phyloP scores from a whole-genome alignment of 1,140 invertebrate species.

The Ostrea denselamellosa region DNA sequence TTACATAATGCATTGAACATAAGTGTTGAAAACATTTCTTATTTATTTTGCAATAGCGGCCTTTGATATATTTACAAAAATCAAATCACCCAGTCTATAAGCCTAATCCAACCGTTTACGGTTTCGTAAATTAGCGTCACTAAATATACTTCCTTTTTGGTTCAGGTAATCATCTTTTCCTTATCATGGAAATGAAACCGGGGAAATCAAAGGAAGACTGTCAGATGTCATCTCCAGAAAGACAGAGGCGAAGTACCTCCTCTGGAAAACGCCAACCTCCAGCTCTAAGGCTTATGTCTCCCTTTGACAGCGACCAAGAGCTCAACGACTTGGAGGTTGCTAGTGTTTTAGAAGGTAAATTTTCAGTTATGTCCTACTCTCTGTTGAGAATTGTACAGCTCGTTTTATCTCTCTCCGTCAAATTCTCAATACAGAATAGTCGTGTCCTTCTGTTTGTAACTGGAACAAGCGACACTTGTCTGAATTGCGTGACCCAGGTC shows the following conservation, averaged over 20 bases:
- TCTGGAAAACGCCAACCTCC: background rate
- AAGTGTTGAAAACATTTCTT: too few relatives aligned
- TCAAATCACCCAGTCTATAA: background rate
- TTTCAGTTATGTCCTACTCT: background rate
- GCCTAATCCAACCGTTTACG: background rate
- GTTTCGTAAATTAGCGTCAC: background rate
- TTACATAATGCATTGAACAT: background rate
- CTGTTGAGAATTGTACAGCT: too few relatives aligned
- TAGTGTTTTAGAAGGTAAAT: constrained; percentile 64
- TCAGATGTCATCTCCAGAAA: constrained; percentile 41
- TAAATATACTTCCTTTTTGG: background rate
- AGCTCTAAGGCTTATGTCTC: constrained; percentile 63
- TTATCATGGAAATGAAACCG: background rate
- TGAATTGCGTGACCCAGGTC: too few relatives aligned
- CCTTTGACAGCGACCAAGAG: constrained; percentile 70
- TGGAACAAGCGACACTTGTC: too few relatives aligned
- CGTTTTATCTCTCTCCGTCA: too few relatives aligned
- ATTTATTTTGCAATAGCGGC: background rate
- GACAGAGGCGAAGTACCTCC: constrained; percentile 28
- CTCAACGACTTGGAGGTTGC: constrained; percentile 70
- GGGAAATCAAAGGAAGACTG: constrained; percentile 37
- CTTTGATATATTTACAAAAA: background rate
- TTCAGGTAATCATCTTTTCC: background rate
- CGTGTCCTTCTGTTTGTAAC: too few relatives aligned
- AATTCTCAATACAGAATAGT: too few relatives aligned